Evolutionary conservation across 1,140 invertebrate species (phyloP).

Genomic region (Bombyx mori): DNA sequence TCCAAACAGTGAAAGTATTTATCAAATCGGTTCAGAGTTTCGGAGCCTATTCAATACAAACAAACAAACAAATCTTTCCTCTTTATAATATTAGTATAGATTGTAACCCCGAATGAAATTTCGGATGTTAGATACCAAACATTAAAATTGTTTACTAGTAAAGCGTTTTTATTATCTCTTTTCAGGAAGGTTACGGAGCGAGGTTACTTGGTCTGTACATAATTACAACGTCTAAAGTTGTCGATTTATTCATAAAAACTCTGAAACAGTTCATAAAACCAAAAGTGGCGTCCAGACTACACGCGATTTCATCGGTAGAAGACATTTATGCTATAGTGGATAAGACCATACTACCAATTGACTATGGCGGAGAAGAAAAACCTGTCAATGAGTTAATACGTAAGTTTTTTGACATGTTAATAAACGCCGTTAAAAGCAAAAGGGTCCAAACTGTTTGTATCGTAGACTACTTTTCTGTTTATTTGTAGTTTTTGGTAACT

Average conservation of each 20-base stretch:
- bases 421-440: no score
- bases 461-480: no score
- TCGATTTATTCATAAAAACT: conserved; percentile 13
- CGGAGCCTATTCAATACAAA: no score
- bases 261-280: conserved; percentile 18
- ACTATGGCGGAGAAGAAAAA: conserved; percentile 33
- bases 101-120: no score
- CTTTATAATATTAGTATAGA: no score
- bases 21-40: no score
- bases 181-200: conserved; percentile 29
- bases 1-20: no score
- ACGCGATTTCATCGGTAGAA: conserved; percentile 21
- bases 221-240: conserved; percentile 17
- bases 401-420: no score
- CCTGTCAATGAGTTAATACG: conserved; percentile 24
- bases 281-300: conserved; percentile 22
- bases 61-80: no score
- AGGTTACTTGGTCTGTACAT: conserved; percentile 19
- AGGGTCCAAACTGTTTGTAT: no score
- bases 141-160: neutral
- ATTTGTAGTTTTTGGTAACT: no score
- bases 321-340: conserved; percentile 20
- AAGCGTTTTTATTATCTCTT: conserved; percentile 2
- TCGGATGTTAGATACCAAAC: no score
- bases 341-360: conserved; percentile 29